These are phyloP conservation scores for Exephanes ischioxanthus DNA, from an alignment of 2,888 invertebrate genomes.

Conservation along the genomic window DNA sequence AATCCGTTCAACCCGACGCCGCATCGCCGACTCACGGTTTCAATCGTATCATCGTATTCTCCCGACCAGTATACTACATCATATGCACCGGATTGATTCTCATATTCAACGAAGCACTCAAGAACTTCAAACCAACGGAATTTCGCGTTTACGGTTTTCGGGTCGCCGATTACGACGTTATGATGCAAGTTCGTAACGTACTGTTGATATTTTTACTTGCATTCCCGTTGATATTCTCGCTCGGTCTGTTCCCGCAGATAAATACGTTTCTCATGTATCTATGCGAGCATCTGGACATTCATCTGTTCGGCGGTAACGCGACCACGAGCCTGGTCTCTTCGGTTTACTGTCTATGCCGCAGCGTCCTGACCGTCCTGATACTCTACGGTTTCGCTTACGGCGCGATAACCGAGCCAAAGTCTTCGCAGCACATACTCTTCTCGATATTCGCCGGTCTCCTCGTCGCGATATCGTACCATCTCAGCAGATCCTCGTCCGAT, in stretches of 20 bases:
- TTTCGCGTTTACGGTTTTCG: constrained; percentile 85
- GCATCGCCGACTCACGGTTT: constrained; percentile 99
- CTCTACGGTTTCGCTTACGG: constrained; percentile 96
- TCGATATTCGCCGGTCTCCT: constrained; percentile 97
- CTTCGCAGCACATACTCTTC: constrained; percentile 96
- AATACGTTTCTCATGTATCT: constrained; percentile 98
- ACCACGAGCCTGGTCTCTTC: constrained; percentile 94
- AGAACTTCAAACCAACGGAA: constrained; percentile 82
- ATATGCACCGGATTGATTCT: constrained; percentile 86
- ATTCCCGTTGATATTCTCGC: constrained; percentile 97
- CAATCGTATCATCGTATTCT: constrained; percentile 97
- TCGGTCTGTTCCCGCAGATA: constrained; percentile 98
- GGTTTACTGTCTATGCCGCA: constrained; percentile 93
- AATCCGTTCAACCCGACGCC: constrained; percentile 99
- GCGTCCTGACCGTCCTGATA: constrained; percentile 91
- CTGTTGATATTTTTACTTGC: constrained; percentile 93
- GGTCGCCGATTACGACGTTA: constrained; percentile 88
- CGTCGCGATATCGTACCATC: constrained; percentile 95
- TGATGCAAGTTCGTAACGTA: constrained; percentile 90
- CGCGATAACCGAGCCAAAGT: constrained; percentile 92
- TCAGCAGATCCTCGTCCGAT: constrained; percentile 97
- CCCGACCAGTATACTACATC: constrained; percentile 97
- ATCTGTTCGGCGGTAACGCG: constrained; percentile 95
- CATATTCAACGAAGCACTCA: constrained; percentile 83
- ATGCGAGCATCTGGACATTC: constrained; percentile 98